Conservation (phyloP, 2,888 invertebrate species). For the Cylloceria caligata region DNA sequence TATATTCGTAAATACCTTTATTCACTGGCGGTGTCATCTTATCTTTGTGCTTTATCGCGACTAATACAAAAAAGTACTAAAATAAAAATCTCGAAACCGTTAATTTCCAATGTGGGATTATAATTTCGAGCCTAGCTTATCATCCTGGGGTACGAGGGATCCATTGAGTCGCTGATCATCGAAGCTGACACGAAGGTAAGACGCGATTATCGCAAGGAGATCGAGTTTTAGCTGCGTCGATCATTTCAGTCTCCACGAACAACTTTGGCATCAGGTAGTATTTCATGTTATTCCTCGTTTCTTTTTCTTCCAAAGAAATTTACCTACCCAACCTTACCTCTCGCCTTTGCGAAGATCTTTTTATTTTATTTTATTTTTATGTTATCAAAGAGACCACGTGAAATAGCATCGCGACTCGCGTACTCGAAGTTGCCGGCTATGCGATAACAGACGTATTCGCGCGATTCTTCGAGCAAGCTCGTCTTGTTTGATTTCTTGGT, state of each 20-base stretch:
- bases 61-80: neutral
- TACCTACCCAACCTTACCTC: constrained; percentile 16
- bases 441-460: constrained; percentile 43
- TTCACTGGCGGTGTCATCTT: too few species aligned
- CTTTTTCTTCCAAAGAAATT: constrained; percentile 1
- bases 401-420: constrained; percentile 23
- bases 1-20: too few species aligned
- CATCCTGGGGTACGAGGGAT: neutral
- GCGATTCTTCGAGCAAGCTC: constrained; percentile 32
- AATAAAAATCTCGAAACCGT: neutral
- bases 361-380: neutral
- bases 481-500: constrained; percentile 51
- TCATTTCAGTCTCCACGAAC: neutral
- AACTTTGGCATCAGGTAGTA: neutral
- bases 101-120: neutral
- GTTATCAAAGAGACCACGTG: neutral
- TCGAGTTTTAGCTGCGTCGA: neutral
- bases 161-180: neutral
- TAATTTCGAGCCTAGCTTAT: neutral
- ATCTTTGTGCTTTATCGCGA: neutral
- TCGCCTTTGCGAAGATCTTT: neutral
- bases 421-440: neutral
- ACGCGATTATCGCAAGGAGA: neutral
- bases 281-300: neutral
- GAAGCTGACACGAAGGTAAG: neutral